These are phyloP conservation scores for Cepphus grylle DNA, from an alignment of 2,113 vertebrate genomes.

Conservation along the genomic window DNA sequence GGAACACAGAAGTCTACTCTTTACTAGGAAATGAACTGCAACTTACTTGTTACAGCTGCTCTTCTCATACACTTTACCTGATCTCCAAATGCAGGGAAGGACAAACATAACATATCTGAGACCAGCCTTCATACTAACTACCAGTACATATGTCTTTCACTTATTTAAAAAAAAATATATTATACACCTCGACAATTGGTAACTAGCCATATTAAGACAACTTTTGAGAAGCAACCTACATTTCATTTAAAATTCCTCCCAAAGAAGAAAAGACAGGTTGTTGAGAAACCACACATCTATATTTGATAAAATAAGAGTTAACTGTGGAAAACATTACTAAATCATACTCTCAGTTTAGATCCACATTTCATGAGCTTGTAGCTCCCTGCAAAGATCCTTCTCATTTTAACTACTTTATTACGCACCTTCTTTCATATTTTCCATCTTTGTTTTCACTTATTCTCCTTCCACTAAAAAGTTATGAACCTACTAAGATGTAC, in stretches of 20 bases:
- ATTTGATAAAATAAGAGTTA: background rate
- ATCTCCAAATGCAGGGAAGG: background rate
- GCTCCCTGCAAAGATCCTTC: background rate
- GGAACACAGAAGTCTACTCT: background rate
- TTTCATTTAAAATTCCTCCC: background rate
- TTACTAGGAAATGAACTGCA: background rate
- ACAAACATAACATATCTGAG: background rate
- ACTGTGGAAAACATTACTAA: background rate
- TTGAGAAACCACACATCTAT: background rate
- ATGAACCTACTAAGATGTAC: background rate
- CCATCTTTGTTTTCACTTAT: background rate
- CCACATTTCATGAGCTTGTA: background rate
- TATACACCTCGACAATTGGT: background rate
- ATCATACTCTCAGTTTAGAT: background rate
- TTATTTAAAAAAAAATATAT: background rate
- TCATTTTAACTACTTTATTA: background rate
- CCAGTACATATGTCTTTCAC: background rate
- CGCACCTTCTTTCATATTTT: background rate
- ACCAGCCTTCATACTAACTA: background rate
- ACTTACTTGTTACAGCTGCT: background rate
- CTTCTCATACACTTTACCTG: background rate
- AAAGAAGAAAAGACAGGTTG: background rate
- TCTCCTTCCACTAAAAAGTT: background rate
- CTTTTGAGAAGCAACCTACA: background rate
- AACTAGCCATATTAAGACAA: background rate